Conservation (phyloP, 2,113 vertebrate genomes). For the Eleginops maclovinus region DNA sequence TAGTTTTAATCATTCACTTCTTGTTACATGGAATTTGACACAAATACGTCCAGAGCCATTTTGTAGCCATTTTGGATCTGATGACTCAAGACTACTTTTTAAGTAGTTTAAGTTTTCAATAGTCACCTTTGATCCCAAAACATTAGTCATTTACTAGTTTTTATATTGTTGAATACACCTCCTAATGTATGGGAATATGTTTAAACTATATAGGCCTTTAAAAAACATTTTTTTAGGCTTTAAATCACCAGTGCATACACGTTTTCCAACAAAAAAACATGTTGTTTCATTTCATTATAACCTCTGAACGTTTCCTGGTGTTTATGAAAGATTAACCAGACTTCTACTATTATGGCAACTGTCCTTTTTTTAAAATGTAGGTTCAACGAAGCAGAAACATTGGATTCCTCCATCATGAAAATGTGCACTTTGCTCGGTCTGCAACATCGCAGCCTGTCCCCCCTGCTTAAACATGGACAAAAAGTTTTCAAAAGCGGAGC, state of each 20-base stretch:
- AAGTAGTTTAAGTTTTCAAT: too few species aligned
- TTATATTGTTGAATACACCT: slow-evolving; percentile 1
- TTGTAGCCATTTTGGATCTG: too few species aligned
- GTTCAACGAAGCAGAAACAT: slow-evolving; percentile 39
- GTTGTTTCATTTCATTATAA: not conserved
- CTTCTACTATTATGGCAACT: slow-evolving; percentile 14
- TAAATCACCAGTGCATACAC: too few species aligned
- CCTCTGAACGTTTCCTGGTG: not conserved
- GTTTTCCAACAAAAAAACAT: not conserved
- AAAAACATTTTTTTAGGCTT: not conserved
- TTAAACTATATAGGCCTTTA: not conserved
- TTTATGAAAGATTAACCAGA: not conserved
- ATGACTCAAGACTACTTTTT: too few species aligned
- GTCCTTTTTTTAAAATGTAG: slow-evolving; percentile 13
- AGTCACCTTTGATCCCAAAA: too few species aligned
- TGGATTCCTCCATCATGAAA: slow-evolving; percentile 41
- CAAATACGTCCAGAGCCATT: not conserved
- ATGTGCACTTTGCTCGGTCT: slow-evolving; percentile 32
- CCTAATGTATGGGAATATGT: too few species aligned
- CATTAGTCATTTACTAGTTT: too few species aligned
- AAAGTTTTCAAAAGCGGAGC: slow-evolving; percentile 59
- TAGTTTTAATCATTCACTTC: not conserved
- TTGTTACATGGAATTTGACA: not conserved
- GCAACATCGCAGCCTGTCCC: slow-evolving; percentile 19
- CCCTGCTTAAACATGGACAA: slow-evolving; percentile 47